A percentile compares a stretch with the other conserved stretches of the same genome.
These are phyloP conservation scores for Climacteris rufus DNA, from an alignment of 2,113 vertebrate genomes.

Conservation along the genomic window DNA sequence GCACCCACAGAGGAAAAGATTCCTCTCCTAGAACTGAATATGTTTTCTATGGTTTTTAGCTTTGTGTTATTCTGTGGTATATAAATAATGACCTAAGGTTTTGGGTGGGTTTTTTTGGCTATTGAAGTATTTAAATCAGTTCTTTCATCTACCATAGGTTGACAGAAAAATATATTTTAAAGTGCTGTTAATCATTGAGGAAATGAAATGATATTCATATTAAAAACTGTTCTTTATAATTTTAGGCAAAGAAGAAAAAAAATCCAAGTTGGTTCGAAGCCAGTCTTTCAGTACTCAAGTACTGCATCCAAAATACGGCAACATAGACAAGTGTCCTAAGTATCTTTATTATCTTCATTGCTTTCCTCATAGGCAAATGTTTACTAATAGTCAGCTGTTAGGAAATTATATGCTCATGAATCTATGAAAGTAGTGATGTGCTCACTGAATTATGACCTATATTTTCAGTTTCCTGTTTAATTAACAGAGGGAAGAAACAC, in stretches of 20 bases:
- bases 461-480: not conserved
- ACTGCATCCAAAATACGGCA: constrained; percentile 82
- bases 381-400: not conserved
- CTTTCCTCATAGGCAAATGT: not conserved
- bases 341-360: constrained; percentile 62
- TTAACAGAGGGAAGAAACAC: not conserved
- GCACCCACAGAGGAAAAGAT: not conserved
- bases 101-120: not conserved
- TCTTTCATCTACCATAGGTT: not conserved
- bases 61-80: not conserved
- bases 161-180: not conserved
- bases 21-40: not conserved
- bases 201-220: not conserved
- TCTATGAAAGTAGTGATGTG: not conserved
- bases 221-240: constrained; percentile 8
- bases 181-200: not conserved
- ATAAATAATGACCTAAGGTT: not conserved
- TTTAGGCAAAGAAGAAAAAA: constrained; percentile 90
- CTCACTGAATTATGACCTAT: not conserved
- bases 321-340: constrained; percentile 82
- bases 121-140: not conserved
- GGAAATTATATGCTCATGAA: not conserved
- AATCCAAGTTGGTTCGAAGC: constrained; percentile 89
- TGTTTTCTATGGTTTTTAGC: not conserved
- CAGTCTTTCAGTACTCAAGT: constrained; percentile 92